phyloP scores from a whole-genome alignment of 2,113 vertebrate species.

The Rhinolophus ferrumequinum region DNA sequence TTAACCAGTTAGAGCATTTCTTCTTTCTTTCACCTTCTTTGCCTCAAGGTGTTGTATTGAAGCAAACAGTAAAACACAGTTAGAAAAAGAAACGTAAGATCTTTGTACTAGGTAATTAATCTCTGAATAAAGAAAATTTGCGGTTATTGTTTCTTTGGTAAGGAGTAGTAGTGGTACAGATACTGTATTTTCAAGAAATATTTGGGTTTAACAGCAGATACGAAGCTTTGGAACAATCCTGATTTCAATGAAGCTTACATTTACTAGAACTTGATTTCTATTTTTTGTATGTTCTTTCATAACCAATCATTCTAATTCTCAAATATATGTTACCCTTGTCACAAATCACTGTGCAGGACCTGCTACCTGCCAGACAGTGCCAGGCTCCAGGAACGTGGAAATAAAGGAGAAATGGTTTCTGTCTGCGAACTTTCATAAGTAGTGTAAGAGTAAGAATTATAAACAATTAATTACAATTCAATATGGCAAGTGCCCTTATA shows the following conservation, averaged over 20 bases:
- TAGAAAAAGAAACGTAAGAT: neutral
- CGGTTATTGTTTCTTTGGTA: slow-evolving; percentile 31
- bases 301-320: neutral
- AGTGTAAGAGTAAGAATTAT: neutral
- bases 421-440: neutral
- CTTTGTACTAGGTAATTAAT: neutral
- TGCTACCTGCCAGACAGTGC: neutral
- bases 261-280: slow-evolving; percentile 10
- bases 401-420: slow-evolving; percentile 31
- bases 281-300: slow-evolving; percentile 24
- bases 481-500: neutral
- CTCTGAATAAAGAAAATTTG: slow-evolving; percentile 18
- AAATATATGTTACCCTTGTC: neutral
- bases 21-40: neutral
- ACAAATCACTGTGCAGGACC: neutral
- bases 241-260: slow-evolving; percentile 18
- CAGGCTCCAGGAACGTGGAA: neutral
- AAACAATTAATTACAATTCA: slow-evolving; percentile 27
- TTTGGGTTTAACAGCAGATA: slow-evolving; percentile 11
- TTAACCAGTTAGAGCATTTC: neutral
- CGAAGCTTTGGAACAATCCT: neutral
- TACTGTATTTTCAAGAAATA: slow-evolving; percentile 38
- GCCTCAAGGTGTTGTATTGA: neutral
- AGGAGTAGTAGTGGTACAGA: neutral
- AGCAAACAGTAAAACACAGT: neutral